Evolutionary conservation across 2,113 vertebrate species (phyloP).

Genomic region (Lanius collurio): DNA sequence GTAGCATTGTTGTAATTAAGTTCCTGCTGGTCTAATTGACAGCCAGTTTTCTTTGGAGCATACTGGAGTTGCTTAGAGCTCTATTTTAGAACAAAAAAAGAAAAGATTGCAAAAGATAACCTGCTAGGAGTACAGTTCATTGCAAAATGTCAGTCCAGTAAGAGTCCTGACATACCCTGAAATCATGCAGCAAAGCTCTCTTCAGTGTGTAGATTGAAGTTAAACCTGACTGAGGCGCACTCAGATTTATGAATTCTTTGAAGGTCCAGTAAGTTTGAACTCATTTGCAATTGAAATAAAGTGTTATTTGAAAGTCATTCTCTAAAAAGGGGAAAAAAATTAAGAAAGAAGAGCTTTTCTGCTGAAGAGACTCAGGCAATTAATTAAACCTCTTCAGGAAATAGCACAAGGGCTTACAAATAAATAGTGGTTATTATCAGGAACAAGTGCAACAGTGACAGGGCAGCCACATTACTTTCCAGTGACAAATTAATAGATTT

Average conservation of each 20-base stretch:
- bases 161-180: background rate
- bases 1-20: background rate
- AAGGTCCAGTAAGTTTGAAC: slow-evolving; percentile 15
- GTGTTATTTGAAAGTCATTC: slow-evolving; percentile 42
- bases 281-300: slow-evolving; percentile 55
- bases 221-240: background rate
- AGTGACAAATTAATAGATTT: no score
- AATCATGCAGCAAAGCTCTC: background rate
- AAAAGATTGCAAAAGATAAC: background rate
- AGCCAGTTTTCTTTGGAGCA: background rate
- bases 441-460: slow-evolving; percentile 3
- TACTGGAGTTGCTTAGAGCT: background rate
- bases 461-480: background rate
- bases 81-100: background rate
- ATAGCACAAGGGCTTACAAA: slow-evolving; percentile 9
- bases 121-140: background rate
- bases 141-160: background rate
- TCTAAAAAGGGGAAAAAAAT: background rate
- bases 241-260: slow-evolving; percentile 42
- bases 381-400: slow-evolving; percentile 54
- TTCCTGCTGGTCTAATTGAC: background rate
- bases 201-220: background rate
- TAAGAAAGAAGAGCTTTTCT: slow-evolving; percentile 20
- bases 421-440: slow-evolving; percentile 30
- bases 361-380: slow-evolving; percentile 6